Evolutionary conservation across 2,113 vertebrate genomes (phyloP), one percentile per base, ranked within the genome.

Genomic region (Nothoprocta pentlandii): DNA sequence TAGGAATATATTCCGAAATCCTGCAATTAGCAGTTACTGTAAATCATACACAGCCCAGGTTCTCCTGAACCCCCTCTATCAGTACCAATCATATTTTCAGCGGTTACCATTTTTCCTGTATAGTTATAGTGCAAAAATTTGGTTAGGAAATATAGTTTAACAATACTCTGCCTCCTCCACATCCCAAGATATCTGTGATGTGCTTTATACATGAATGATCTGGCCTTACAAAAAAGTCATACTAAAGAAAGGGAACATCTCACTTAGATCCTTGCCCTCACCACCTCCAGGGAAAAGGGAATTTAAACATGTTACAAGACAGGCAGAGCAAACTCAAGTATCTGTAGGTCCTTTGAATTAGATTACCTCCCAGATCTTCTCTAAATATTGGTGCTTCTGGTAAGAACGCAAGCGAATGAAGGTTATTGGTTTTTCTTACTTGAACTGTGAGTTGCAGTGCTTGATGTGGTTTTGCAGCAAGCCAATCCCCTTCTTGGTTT

Each of bases 401-500:
- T 79, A 49, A 39, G 16, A 58, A 54, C 49, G n/a, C 41, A 12
- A 16, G 12, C 13, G 30, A 56, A 47, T 58, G 49, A 47, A 86
- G 39, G 30, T 42, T 62, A 41, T 62, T 2, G 0, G 83, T 23
- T n/a, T 4, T 36, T 66, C 97, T 97, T 97, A 98, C 98, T 97
- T 98, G 97, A 96, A 96, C 86, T 98, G 97, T 16, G 98, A 97
- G 91, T 96, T 95, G 90, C 97, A 98, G 88, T 98, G 97, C 92
- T 97, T 97, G 93, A 98, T 97, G 84, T 97, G 95, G 71, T 98
- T 98, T 81, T 98, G 97, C 34, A 98, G 92, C 28, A 98, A 93
- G 89, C 97, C 97, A 47, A 97, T 96, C 16, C 98, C 97, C 96
- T 98, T 98, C 95, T 98, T 98, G 69, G 96, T 98, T 93, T 97